Evolutionary conservation across 23 tunicate species (phyloP), one percentile per base, ranked within the genome.

Genomic region (Trididemnum clinides): DNA sequence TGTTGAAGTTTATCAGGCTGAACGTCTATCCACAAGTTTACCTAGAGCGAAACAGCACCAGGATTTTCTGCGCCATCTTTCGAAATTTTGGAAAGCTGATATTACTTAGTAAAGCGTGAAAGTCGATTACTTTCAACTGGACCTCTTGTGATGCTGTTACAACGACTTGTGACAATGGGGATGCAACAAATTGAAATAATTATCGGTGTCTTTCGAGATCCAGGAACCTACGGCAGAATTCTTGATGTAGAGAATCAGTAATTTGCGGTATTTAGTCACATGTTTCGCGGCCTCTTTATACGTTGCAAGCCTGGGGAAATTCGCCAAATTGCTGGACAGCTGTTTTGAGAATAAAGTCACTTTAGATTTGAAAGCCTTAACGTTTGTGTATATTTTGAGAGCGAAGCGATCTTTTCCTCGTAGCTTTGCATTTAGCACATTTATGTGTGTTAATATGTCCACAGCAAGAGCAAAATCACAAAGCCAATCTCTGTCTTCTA

Each of bases 381-480:
- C 77, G 21, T 30, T 70, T 70, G 77, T 28, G 39, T 70, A 70
- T 37, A 70, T 70, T 27, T 70, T 37, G 30, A 26, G 38, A 70
- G 77, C 38, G n/a, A 27, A 70, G 39, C 10, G 39, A 7, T 70
- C 20, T 70, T 63, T 33, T n/a, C 38, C 58, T 36, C 38, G 58
- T 12, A 74, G 81, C 31, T 74, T 74, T 39, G 58, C 25, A 74
- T 74, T 74, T 23, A 74, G 59, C 81, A 36, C 28, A 74, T 74
- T 74, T 58, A 74, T 31, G 21, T 69, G 76, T 74, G 58, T 36
- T 25, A 74, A 39, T 74, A 74, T 74, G 58, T 74, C 81, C 28
- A 74, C 81, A 12, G 57, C 57, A 74, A 74, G 38, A 39, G 81
- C 81, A 74, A 74, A 74, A 74, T 74, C 81, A 36, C 81, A 74